Base-by-base conservation (phyloP, 2,113 vertebrate species). In the Toxotes chatareus region DNA sequence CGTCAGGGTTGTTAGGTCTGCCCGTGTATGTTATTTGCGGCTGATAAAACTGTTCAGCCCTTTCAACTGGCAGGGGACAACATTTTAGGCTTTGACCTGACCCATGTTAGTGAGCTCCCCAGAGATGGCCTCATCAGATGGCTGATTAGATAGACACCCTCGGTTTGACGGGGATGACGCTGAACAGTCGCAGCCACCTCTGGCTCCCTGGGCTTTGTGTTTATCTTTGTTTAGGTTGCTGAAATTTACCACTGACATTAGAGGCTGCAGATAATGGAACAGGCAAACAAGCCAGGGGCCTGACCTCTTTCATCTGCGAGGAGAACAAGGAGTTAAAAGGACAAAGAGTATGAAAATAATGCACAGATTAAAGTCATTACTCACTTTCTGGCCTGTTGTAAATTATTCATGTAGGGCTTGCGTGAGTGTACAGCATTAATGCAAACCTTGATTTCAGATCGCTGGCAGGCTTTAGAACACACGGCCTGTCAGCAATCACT, bases 61-160 rank as follows among this genome's bases (percentile, higher is more conserved):
- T 6, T 63, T 14, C 60, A 64, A 11, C 82, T 86, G 88, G 63
- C 75, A 89, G 80, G 56, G 85, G 78, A 87, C 85, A 86, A 32
- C 72, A 47, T 81, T 65, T 76, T 38, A 55, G 82, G 57, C 79
- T 77, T 23, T 84, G 70, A 36, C 73, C 83, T 61, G 79, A 90
- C 71, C 79, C 62, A 61, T n/a, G 76, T 79, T 63, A 85, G 42
- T 55, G 12, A 47, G 82, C 86, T 88, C 86, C 88, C 90, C 72
- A 71, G 89, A 89, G 90, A 91, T 85, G 84, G 74, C 85, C 90
- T 90, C 84, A 90, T 93, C 93, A 89, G 93, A 94, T 95, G 81
- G 87, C 81, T 91, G 93, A 94, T 94, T 91, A 93, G 93, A 93
- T 94, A 90, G 92, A 93, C 89, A 84, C 86, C 80, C 82, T 70